Conservation (phyloP, 2,113 vertebrate species). For the Myotis yumanensis region DNA sequence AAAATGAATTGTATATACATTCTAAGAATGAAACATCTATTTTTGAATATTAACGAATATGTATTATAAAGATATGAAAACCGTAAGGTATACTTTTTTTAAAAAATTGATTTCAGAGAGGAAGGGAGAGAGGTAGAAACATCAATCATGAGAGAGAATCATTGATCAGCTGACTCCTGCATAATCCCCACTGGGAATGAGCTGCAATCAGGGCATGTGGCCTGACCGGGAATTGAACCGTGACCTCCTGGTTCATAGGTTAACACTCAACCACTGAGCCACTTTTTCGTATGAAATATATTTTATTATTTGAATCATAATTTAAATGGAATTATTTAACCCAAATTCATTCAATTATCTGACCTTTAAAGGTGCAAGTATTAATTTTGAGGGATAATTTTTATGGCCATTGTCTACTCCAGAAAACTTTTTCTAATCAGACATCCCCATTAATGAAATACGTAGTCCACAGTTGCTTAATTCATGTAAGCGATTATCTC, state of each 20-base stretch:
- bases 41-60: constrained; percentile 12
- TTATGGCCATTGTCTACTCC: background rate
- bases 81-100: background rate
- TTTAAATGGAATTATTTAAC: constrained; percentile 35
- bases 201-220: no score
- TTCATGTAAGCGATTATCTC: background rate
- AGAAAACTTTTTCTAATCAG: constrained; percentile 9
- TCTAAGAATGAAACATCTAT: constrained; percentile 27
- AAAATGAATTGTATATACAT: background rate
- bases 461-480: background rate
- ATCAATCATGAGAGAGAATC: no score
- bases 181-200: no score
- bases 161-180: no score
- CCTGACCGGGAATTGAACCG: no score
- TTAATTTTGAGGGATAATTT: constrained; percentile 41
- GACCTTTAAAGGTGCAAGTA: background rate
- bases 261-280: no score
- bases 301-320: background rate
- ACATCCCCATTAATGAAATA: background rate
- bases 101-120: no score
- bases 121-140: no score
- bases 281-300: constrained; percentile 16
- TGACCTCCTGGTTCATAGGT: no score
- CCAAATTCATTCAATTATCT: constrained; percentile 11
- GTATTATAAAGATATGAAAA: background rate